Base-by-base conservation (phyloP, 2,113 vertebrate species). In the Bagarius yarrelli region DNA sequence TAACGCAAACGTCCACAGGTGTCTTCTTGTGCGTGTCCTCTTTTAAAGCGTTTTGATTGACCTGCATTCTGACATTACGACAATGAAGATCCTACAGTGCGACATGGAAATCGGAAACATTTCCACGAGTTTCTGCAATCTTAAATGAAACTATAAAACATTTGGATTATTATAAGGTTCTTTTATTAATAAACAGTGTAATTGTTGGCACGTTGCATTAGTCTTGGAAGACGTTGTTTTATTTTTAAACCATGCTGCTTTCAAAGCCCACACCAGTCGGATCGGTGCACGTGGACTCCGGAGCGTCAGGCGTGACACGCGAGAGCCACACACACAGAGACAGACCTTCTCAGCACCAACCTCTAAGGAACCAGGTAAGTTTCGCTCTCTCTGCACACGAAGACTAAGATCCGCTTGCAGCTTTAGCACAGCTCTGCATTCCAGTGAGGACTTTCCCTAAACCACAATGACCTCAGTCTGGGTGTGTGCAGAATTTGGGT, bases 221-320 rank as follows among this genome's bases (percentile, higher is more conserved):
- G n/a, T 60, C 6, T 63, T 32, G 30, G 12, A 18, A 27, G 32
- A 13, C 1, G 0, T 36, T 70, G 15, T 15, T 50, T 50, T 18
- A 18, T 21, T 55, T 74, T 30, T 18, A 34, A 27, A 57, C 11
- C 21, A 1, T 52, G 25, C n/a, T 53, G 18, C 27, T 52, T 36
- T 71, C 15, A 52, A 85, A 99, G 97, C 97, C 97, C 87, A 99
- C 97, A 82, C 96, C 96, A 0, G 96, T 98, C 87, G 97, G 97
- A 71, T 96, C 96, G 44, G 95, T 97, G 86, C 95, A 97, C 0
- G 95, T 98, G 66, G 97, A 99, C 87, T 98, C 96, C 4, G 96
- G 95, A 85, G 94, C 96, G 0, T 97, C 97, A 5, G 95, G 94
- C 44, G 90, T 97, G 88, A 96, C 95, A 0, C 94, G 97, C 90